Conservation (phyloP, 2,888 invertebrate genomes). For the Imbricaverruca yamaguchii region DNA sequence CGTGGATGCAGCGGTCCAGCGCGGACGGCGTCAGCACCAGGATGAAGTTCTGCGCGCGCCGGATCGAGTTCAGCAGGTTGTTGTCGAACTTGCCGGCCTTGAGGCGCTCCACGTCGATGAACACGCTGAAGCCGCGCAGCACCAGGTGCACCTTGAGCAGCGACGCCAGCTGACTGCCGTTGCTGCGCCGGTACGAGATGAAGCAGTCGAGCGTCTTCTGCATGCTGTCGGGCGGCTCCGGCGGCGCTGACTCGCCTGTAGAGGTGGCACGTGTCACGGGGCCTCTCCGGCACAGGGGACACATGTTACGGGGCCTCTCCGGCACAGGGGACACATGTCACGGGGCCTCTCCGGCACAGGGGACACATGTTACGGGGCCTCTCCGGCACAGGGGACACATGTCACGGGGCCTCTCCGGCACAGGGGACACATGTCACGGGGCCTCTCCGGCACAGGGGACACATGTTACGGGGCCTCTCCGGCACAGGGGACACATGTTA, state of each 20-base stretch:
- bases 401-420: background rate
- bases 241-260: conserved; percentile 27
- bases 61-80: conserved; percentile 90
- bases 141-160: conserved; percentile 94
- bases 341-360: too few species aligned
- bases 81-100: conserved; percentile 99
- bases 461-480: too few species aligned
- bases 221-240: conserved; percentile 32
- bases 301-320: background rate
- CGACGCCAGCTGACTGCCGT: conserved; percentile 89
- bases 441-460: too few species aligned
- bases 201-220: conserved; percentile 93
- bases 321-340: too few species aligned
- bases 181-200: conserved; percentile 93
- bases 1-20: conserved; percentile 79
- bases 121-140: conserved; percentile 88
- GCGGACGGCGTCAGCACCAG: conserved; percentile 92
- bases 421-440: background rate
- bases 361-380: conserved; percentile 5
- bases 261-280: background rate
- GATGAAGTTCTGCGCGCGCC: conserved; percentile 92
- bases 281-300: background rate
- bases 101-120: conserved; percentile 94
- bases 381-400: conserved; percentile 23
- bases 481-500: too few species aligned